Evolutionary conservation across 2,113 vertebrate species (phyloP).

Genomic region (Campylomormyrus tamandua): DNA sequence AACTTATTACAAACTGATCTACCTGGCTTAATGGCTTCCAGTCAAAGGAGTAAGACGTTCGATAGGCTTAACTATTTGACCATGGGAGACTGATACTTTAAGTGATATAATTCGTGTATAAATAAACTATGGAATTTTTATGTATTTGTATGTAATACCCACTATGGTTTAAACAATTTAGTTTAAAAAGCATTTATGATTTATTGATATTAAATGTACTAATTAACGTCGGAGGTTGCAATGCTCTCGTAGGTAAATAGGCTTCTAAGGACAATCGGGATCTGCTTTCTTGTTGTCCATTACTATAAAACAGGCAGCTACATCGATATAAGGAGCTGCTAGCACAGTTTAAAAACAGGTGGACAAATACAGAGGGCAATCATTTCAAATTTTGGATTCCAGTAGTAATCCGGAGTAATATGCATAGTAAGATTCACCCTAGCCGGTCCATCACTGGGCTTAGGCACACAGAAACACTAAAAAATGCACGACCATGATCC

Average conservation of each 20-base stretch:
- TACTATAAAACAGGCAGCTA: not conserved
- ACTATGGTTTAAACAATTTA: not conserved
- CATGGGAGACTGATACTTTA: not conserved
- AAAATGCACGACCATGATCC: not conserved
- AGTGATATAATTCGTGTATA: not conserved
- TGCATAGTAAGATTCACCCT: not conserved
- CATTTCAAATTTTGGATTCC: not conserved
- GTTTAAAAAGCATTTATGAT: not conserved
- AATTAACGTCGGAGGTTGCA: not conserved
- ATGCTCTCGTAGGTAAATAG: not conserved
- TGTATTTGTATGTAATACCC: not conserved
- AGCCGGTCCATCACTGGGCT: not conserved
- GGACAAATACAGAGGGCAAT: not conserved
- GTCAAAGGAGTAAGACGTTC: not conserved
- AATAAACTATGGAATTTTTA: not conserved
- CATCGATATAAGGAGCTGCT: not conserved
- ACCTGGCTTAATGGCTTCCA: not conserved
- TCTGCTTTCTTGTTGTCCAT: not conserved
- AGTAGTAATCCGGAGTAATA: not conserved
- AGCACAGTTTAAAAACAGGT: not conserved
- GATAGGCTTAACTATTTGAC: not conserved
- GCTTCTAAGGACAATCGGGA: not conserved
- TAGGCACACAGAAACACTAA: not conserved
- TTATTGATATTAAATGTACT: not conserved
- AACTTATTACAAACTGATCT: not conserved